Evolutionary conservation across 2,113 vertebrate genomes (phyloP).

Genomic region (Ochotona curzoniae): DNA sequence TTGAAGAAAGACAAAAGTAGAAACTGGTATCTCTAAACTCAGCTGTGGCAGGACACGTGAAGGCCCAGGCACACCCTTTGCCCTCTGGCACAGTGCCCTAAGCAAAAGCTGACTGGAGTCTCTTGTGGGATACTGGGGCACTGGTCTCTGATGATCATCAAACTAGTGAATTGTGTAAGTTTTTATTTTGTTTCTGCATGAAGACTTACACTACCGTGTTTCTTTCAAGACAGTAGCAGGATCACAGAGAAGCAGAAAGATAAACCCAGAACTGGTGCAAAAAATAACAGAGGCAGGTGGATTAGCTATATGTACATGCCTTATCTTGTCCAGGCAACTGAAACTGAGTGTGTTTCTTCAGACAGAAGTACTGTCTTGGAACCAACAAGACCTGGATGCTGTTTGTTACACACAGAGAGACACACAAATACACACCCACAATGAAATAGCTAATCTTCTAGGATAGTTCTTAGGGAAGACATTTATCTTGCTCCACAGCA

Average conservation of each 20-base stretch:
- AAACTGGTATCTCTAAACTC: too few species aligned
- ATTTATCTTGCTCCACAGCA: background rate
- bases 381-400: too few species aligned
- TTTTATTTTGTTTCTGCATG: too few species aligned
- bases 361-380: background rate
- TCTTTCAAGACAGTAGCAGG: background rate
- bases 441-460: background rate
- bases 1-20: background rate
- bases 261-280: background rate
- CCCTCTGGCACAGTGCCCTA: background rate
- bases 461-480: too few species aligned
- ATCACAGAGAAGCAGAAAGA: background rate
- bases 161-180: background rate
- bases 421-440: background rate
- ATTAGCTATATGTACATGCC: background rate
- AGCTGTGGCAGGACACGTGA: background rate
- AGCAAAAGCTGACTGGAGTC: background rate
- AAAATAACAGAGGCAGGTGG: rapidly evolving
- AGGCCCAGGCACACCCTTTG: background rate
- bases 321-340: background rate
- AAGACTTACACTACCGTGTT: background rate
- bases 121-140: background rate
- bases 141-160: background rate
- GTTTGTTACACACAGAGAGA: background rate
- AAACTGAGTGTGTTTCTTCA: background rate